A percentile compares a stretch with the other conserved stretches of the same genome.
These are phyloP conservation scores for Flexamia atlantica DNA, from an alignment of 2,888 invertebrate genomes.

Conservation along the genomic window DNA sequence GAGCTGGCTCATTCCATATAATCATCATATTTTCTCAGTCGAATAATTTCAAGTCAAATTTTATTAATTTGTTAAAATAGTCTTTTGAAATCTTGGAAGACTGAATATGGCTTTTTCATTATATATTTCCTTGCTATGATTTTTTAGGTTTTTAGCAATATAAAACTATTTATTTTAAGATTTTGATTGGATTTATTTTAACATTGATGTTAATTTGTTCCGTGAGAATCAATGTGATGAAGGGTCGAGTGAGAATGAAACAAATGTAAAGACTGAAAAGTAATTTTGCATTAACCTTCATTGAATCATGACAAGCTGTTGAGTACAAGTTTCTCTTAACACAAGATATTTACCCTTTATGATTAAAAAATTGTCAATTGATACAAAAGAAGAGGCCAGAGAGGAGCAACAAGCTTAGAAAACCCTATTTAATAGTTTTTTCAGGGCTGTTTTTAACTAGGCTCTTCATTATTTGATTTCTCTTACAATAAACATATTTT, in stretches of 20 bases:
- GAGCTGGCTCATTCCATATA: not conserved
- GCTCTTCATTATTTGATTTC: not conserved
- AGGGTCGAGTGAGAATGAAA: not conserved
- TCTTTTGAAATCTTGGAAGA: constrained; percentile 24
- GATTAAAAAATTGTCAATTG: too few relatives aligned
- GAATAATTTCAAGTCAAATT: constrained; percentile 12
- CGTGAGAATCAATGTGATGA: not conserved
- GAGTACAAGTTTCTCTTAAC: too few relatives aligned
- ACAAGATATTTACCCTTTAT: too few relatives aligned
- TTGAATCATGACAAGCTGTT: too few relatives aligned
- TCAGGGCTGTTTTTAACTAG: too few relatives aligned
- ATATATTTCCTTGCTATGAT: not conserved
- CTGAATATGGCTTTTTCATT: constrained; percentile 15
- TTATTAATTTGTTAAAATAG: not conserved
- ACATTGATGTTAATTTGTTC: not conserved
- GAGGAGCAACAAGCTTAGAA: too few relatives aligned
- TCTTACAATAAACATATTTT: not conserved
- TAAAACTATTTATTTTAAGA: not conserved
- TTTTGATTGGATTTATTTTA: not conserved
- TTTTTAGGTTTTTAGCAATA: not conserved
- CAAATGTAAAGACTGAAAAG: not conserved
- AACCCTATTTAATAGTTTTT: too few relatives aligned
- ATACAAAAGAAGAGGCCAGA: too few relatives aligned
- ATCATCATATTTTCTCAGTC: not conserved
- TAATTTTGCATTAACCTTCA: too few relatives aligned